These are phyloP conservation scores for Elgonia sp. DNA, from an alignment of 2,888 invertebrate species.

Conservation along the genomic window DNA sequence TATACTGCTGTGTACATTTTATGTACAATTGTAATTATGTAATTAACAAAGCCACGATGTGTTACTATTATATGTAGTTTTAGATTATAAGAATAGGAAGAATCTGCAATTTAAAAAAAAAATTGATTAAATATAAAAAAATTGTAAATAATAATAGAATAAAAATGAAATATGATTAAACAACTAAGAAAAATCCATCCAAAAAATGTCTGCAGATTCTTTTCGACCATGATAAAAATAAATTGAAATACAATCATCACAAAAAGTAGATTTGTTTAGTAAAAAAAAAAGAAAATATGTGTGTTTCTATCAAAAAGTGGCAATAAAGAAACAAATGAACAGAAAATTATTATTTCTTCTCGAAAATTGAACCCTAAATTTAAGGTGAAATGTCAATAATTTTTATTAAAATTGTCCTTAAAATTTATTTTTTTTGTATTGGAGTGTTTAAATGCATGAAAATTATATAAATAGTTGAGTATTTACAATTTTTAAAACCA, in stretches of 20 bases:
- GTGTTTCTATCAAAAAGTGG: constrained; percentile 48
- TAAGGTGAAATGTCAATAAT: neutral
- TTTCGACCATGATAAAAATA: constrained; percentile 27
- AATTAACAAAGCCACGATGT: constrained; percentile 37
- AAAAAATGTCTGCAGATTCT: constrained; percentile 50
- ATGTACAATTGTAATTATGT: constrained; percentile 64
- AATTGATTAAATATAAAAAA: neutral
- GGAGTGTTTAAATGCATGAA: neutral
- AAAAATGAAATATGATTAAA: neutral
- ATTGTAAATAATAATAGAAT: too few relatives aligned
- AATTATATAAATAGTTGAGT: too few relatives aligned
- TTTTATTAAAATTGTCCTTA: neutral
- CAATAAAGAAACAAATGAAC: constrained; percentile 63
- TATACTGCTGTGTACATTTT: constrained; percentile 68
- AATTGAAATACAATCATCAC: constrained; percentile 41
- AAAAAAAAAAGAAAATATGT: constrained; percentile 5
- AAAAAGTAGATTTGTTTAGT: constrained; percentile 62
- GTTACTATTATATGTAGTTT: constrained; percentile 28
- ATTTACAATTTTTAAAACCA: too few relatives aligned
- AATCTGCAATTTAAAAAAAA: constrained; percentile 48
- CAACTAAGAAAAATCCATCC: neutral
- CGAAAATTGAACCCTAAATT: constrained; percentile 19
- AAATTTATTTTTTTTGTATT: neutral
- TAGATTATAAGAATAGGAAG: constrained; percentile 56
- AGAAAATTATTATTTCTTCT: constrained; percentile 37